Evolutionary conservation across 2,113 vertebrate species (phyloP).

Genomic region (Camelus dromedarius): DNA sequence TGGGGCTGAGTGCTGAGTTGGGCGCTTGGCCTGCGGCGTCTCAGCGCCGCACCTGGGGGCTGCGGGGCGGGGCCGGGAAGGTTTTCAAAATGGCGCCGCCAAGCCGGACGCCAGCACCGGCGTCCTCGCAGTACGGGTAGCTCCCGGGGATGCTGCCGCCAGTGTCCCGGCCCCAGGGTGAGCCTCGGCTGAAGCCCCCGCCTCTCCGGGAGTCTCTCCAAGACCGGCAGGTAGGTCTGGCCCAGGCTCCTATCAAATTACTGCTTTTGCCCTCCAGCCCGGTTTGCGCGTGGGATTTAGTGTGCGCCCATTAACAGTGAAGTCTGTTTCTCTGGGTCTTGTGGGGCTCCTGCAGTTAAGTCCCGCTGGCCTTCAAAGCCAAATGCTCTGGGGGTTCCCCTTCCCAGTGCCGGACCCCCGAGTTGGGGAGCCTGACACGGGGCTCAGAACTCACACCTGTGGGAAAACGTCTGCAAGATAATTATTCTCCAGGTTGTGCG

Average conservation of each 20-base stretch:
- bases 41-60: background rate
- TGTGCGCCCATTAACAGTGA: background rate
- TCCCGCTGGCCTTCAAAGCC: background rate
- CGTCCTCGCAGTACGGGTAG: background rate
- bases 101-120: background rate
- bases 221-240: background rate
- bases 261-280: background rate
- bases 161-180: background rate
- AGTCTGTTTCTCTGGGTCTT: background rate
- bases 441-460: background rate
- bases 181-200: background rate
- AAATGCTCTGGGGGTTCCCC: background rate
- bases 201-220: background rate
- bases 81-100: background rate
- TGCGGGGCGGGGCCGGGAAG: background rate
- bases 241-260: background rate
- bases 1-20: background rate
- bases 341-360: background rate
- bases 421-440: background rate
- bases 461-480: background rate
- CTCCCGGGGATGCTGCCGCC: background rate
- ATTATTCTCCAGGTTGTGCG: background rate
- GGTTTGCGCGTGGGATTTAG: background rate
- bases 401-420: background rate
- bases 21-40: background rate